These are phyloP conservation scores for Psittacula echo DNA, from an alignment of 2,797 vertebrate species.

Conservation along the genomic window DNA sequence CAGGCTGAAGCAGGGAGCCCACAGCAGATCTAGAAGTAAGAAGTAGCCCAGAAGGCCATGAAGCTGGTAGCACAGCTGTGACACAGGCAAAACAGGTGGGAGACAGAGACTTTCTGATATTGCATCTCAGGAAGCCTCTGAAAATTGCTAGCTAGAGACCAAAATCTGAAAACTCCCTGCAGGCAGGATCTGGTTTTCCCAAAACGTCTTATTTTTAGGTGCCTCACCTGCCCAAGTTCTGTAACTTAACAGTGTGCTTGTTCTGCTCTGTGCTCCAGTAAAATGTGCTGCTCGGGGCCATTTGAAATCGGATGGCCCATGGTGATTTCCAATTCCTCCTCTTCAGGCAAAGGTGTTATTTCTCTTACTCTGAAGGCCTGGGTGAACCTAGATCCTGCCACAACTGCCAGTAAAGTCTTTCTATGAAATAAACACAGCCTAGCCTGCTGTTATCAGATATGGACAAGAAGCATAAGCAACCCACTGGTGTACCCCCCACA, in stretches of 20 bases:
- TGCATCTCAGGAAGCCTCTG: neutral
- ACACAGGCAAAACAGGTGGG: neutral
- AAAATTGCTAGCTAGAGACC: neutral
- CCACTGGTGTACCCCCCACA: accelerated
- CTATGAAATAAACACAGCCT: neutral
- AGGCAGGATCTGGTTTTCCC: neutral
- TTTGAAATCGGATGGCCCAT: neutral
- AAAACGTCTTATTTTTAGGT: neutral
- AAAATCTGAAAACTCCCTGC: neutral
- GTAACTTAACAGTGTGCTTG: neutral
- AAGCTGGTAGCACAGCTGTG: neutral
- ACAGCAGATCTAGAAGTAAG: neutral
- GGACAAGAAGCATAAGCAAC: neutral
- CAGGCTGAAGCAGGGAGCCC: neutral
- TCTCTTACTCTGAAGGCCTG: neutral
- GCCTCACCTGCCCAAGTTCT: neutral
- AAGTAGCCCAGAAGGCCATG: neutral
- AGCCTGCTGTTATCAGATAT: neutral
- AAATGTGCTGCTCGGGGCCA: neutral
- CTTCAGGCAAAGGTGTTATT: neutral
- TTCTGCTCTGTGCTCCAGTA: neutral
- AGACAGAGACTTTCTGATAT: neutral
- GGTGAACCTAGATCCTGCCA: neutral
- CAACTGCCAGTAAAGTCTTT: neutral
- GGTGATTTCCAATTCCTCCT: neutral